phyloP scores from a whole-genome alignment of 2,797 vertebrate species.

The Hirundo rustica region DNA sequence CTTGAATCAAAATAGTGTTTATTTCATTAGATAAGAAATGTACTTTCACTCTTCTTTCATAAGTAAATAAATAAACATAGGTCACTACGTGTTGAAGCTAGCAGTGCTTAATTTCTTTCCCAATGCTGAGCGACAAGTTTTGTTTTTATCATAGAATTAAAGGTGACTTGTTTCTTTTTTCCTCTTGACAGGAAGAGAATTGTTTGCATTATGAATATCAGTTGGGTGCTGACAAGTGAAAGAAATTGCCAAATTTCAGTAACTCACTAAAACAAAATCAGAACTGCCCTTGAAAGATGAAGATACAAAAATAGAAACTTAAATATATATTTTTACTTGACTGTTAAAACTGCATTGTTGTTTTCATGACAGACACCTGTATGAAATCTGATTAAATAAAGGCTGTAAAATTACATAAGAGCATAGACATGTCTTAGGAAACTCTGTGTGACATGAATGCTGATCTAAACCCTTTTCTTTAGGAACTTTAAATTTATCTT shows the following conservation, averaged over 20 bases:
- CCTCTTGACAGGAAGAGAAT: slow-evolving; percentile 56
- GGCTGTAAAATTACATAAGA: not conserved
- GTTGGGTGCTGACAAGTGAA: slow-evolving; percentile 68
- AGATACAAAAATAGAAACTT: slow-evolving; percentile 48
- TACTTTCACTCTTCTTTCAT: not conserved
- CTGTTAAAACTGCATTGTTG: slow-evolving; percentile 57
- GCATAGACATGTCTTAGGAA: not conserved
- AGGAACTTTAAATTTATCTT: not conserved
- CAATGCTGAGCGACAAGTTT: not conserved
- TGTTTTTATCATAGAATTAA: slow-evolving; percentile 56
- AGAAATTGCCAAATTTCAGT: slow-evolving; percentile 18
- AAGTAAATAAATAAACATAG: not conserved
- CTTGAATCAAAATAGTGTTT: not conserved
- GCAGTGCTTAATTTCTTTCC: not conserved
- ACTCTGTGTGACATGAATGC: not conserved
- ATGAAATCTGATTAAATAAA: slow-evolving; percentile 47
- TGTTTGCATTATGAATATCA: slow-evolving; percentile 72
- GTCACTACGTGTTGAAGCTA: not conserved
- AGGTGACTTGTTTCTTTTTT: slow-evolving; percentile 33
- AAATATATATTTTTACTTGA: slow-evolving; percentile 37
- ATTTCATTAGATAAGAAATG: not conserved
- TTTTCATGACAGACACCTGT: slow-evolving; percentile 16
- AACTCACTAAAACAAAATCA: slow-evolving; percentile 49
- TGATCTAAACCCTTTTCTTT: not conserved
- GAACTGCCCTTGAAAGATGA: slow-evolving; percentile 61